Conservation (phyloP, 2,113 vertebrate species). For the Spea multiplicata region DNA sequence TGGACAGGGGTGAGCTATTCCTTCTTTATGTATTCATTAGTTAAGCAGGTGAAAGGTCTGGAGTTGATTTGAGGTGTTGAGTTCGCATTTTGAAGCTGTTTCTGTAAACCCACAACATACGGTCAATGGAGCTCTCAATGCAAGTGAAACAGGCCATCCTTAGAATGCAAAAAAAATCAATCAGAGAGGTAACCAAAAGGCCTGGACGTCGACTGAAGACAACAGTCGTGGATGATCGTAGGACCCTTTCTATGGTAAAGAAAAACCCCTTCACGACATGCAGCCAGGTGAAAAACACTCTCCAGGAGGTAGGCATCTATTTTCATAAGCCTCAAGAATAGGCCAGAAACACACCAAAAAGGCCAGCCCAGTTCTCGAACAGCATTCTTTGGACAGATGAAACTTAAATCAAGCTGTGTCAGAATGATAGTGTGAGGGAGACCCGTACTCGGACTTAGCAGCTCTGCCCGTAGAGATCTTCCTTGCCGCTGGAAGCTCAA, state of each 20-base stretch:
- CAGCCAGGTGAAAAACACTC: not conserved
- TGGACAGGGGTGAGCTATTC: not conserved
- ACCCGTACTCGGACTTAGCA: too few species aligned
- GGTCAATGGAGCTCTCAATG: not conserved
- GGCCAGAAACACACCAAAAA: too few species aligned
- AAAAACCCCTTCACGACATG: constrained; percentile 5
- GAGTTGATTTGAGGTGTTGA: not conserved
- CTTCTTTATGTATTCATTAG: not conserved
- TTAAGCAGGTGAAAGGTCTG: not conserved
- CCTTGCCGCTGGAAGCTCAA: too few species aligned
- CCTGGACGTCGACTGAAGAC: not conserved
- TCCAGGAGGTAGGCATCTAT: not conserved
- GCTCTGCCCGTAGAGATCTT: too few species aligned
- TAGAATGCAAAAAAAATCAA: not conserved
- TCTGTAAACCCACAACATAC: not conserved
- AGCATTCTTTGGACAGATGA: too few species aligned
- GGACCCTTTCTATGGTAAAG: not conserved
- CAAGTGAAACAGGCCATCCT: not conserved
- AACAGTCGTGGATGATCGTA: not conserved
- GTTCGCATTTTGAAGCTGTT: not conserved
- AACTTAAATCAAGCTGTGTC: too few species aligned
- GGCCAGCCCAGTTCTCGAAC: too few species aligned
- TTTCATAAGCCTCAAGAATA: not conserved
- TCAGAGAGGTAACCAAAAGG: not conserved
- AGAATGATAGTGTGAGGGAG: too few species aligned